phyloP scores from a whole-genome alignment of 2,113 vertebrate species.

The Alethe castanea region DNA sequence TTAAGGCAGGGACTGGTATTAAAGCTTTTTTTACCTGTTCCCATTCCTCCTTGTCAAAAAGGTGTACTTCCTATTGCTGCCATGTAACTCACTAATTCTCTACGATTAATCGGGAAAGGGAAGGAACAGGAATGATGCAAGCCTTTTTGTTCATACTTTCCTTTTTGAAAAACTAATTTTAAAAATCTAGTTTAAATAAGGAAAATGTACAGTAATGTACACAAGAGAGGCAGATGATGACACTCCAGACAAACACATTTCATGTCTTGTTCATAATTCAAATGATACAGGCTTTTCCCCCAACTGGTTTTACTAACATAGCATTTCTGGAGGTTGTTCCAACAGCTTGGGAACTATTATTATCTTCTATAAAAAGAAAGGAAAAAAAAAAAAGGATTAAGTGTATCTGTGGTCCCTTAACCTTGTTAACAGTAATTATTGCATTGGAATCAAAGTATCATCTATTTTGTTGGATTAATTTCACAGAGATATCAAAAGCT shows the following conservation, averaged over 20 bases:
- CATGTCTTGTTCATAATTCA: not conserved
- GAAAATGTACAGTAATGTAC: not conserved
- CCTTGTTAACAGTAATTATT: not conserved
- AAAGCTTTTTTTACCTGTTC: conserved; percentile 25
- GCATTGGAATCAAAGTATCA: not conserved
- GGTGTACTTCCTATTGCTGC: not conserved
- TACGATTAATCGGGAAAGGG: not conserved
- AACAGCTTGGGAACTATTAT: not conserved
- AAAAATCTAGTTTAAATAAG: not conserved
- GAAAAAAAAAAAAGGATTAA: not conserved
- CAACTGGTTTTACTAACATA: not conserved
- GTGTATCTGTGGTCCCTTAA: not conserved
- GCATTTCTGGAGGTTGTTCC: not conserved
- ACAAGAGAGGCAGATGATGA: not conserved
- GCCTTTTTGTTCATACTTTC: not conserved
- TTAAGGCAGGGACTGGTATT: conserved; percentile 19
- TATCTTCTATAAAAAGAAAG: not conserved
- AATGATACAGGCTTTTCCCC: not conserved
- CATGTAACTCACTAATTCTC: not conserved
- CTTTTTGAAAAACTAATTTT: not conserved
- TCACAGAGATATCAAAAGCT: not conserved
- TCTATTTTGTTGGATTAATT: not conserved
- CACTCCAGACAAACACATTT: not conserved
- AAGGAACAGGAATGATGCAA: not conserved
- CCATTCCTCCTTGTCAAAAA: not conserved